Evolutionary conservation across 1,140 invertebrate genomes (phyloP).

Genomic region (Planococcus citri): DNA sequence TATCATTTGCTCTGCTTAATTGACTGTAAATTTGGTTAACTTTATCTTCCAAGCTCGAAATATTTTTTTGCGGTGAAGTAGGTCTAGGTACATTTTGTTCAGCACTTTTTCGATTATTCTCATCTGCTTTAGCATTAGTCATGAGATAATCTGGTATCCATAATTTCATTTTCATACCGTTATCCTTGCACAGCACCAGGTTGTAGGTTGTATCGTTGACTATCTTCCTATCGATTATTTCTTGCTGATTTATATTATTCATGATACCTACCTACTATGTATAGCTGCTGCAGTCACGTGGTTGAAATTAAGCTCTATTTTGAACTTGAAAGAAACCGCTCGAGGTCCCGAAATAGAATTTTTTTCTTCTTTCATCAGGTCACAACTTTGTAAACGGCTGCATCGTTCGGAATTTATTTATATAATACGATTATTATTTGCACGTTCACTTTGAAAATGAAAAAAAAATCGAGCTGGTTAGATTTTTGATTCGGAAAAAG

Average conservation of each 20-base stretch:
- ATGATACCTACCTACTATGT: neutral
- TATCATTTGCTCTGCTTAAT: neutral
- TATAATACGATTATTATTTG: neutral
- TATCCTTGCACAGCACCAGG: neutral
- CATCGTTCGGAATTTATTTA: no score
- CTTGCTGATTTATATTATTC: neutral
- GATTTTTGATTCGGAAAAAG: neutral
- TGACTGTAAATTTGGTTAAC: neutral
- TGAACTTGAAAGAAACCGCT: neutral
- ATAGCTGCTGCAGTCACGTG: neutral
- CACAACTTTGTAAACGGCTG: neutral
- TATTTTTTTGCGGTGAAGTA: neutral
- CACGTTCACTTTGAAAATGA: neutral
- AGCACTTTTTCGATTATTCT: neutral
- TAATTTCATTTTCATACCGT: conserved; percentile 2
- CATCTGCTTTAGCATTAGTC: neutral
- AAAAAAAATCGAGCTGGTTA: neutral
- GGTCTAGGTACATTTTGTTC: neutral
- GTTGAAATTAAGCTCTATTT: neutral
- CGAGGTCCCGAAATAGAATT: neutral
- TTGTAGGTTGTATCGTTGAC: neutral
- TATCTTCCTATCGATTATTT: neutral
- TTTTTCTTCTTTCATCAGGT: neutral
- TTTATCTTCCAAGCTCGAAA: neutral
- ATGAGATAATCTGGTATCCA: conserved; percentile 1